These are phyloP conservation scores for Cuniculus paca DNA, from an alignment of 2,797 vertebrate species.

Conservation along the genomic window DNA sequence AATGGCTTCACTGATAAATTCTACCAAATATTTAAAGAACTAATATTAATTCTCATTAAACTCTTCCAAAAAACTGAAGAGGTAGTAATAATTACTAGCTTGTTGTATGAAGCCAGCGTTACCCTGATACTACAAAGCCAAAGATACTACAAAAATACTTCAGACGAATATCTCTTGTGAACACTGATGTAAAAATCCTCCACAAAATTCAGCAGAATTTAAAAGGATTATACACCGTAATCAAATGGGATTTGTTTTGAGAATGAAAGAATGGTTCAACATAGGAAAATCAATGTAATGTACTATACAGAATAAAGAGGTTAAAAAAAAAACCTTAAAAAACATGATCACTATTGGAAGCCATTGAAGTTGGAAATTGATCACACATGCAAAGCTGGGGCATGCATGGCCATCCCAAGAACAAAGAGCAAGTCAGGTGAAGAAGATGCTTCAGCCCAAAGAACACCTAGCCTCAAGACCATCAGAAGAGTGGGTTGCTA, in stretches of 20 bases:
- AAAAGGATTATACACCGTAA: background rate
- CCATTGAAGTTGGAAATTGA: too few relatives aligned
- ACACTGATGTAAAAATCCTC: background rate
- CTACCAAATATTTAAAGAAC: background rate
- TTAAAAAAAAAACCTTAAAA: background rate
- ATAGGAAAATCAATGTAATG: background rate
- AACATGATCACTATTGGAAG: background rate
- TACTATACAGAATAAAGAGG: background rate
- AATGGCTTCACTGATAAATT: background rate
- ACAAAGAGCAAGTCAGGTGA: too few relatives aligned
- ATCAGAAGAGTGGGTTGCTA: too few relatives aligned
- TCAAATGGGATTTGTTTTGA: background rate
- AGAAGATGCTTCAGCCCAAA: too few relatives aligned
- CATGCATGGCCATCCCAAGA: too few relatives aligned
- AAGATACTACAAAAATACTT: background rate
- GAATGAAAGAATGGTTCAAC: background rate
- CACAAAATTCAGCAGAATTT: background rate
- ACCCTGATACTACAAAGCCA: background rate
- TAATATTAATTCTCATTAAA: background rate
- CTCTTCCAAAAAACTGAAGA: background rate
- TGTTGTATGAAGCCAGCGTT: background rate
- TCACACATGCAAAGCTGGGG: too few relatives aligned
- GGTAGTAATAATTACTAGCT: background rate
- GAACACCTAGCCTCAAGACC: too few relatives aligned
- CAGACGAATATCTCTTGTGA: background rate